These are phyloP conservation scores for Papilio glaucus DNA, from an alignment of 1,140 invertebrate species.

Conservation along the genomic window DNA sequence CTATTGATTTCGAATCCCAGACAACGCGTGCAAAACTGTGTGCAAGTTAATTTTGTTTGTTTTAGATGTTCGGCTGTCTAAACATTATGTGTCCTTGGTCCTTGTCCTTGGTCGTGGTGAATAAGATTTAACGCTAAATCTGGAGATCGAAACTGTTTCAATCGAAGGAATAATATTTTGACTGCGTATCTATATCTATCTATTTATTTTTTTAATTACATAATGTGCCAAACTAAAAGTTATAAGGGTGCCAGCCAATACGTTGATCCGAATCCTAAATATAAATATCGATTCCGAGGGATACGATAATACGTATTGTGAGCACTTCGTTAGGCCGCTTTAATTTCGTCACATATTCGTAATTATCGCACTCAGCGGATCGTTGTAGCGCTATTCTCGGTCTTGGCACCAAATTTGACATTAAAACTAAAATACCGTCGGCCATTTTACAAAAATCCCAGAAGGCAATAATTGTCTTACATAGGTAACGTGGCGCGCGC, in stretches of 20 bases:
- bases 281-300: neutral
- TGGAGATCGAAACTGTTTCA: no score
- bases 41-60: no score
- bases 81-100: no score
- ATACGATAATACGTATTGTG: neutral
- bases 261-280: slow-evolving; percentile 16
- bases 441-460: slow-evolving; percentile 44
- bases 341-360: slow-evolving; percentile 10
- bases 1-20: no score
- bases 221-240: slow-evolving; percentile 3
- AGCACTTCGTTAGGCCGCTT: neutral
- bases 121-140: no score
- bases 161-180: slow-evolving; percentile 2
- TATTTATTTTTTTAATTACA: slow-evolving; percentile 16
- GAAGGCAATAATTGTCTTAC: slow-evolving; percentile 66
- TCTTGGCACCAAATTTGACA: slow-evolving; percentile 36
- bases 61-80: no score
- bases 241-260: slow-evolving; percentile 20
- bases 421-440: slow-evolving; percentile 22
- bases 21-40: no score
- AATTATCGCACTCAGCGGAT: neutral
- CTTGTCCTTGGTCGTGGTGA: no score
- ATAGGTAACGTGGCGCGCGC: slow-evolving; percentile 64
- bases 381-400: slow-evolving; percentile 7
- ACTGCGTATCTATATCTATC: neutral